Base-by-base conservation (phyloP, 1,140 invertebrate species). In the Macrostomum lignano region DNA sequence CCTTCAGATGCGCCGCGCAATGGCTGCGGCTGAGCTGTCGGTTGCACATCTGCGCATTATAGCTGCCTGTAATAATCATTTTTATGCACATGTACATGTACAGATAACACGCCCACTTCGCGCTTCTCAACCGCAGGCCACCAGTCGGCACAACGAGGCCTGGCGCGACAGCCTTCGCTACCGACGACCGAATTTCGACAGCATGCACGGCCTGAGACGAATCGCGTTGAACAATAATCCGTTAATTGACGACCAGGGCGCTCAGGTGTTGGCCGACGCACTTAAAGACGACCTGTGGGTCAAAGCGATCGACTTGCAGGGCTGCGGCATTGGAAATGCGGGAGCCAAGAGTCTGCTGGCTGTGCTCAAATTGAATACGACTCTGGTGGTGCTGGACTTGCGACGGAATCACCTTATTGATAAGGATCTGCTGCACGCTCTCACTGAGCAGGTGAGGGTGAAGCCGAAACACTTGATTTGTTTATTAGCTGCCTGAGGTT, bases 121-220 rank as follows among this genome's bases (percentile, higher is more conserved):
- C n/a, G n/a, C n/a, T 28, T 28, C 19, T 9, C 40, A 67, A 42
- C 61, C 57, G 17, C 67, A 69, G 35, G 63, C 64, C 17, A 46
- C 65, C 15, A 45, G 53, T 17, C 44, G 67, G 2, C 73, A 73
- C 43, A 70, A 68, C 44, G 72, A 74, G 43, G 69, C 69, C 25
- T 77, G 73, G 73, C 66, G 70, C 25, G 67, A 72, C 40, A 72
- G 71, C 15, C 46, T 77, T 20, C 60, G 73, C 1, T 74, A 74
- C 42, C 61, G 70, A 5, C 52, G 68, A 21, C 70, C 72, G 0
- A 63, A 73, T 40, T 46, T 72, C 17, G 69, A 72, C 25, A 49
- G 63, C 0, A 73, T 75, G 70, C 60, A 66, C 0, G 73, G 73
- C 0, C 50, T 76, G 2, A 60, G 71, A 15, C 58, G 73, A 22